Evolutionary conservation across 2,113 vertebrate species (phyloP).

Genomic region (Brienomyrus longianalis): DNA sequence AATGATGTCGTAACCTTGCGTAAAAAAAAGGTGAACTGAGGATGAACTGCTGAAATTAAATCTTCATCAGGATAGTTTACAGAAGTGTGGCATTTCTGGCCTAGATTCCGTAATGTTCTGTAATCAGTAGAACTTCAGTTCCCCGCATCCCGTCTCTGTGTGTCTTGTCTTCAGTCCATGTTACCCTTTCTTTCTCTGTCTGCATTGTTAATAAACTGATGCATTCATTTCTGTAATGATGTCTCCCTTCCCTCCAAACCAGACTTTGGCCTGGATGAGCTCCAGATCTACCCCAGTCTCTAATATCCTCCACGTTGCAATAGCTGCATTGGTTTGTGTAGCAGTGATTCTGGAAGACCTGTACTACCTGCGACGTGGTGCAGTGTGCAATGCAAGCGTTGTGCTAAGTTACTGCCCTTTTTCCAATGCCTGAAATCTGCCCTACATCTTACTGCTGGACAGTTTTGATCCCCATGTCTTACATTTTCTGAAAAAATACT

Average conservation of each 20-base stretch:
- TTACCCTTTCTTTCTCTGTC: not conserved
- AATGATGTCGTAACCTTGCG: not conserved
- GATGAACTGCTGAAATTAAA: not conserved
- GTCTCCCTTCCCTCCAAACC: not conserved
- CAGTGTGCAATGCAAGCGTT: not conserved
- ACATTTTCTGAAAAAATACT: not conserved
- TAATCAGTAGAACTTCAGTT: not conserved
- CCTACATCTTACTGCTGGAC: not conserved
- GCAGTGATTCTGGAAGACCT: not conserved
- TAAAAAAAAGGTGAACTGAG: not conserved
- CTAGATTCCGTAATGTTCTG: not conserved
- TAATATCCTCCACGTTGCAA: not conserved
- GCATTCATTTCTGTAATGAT: not conserved
- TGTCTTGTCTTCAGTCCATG: not conserved
- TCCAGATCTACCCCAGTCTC: not conserved
- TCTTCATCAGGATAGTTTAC: not conserved
- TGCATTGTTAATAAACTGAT: not conserved
- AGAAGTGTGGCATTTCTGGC: not conserved
- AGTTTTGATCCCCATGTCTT: not conserved
- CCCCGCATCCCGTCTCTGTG: not conserved
- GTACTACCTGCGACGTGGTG: not conserved
- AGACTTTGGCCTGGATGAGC: constrained; percentile 1
- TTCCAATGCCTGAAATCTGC: not conserved
- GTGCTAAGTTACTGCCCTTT: not conserved
- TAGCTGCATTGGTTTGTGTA: not conserved